Evolutionary conservation across 2,113 vertebrate species (phyloP).

Genomic region (Muntiacus muntjak): DNA sequence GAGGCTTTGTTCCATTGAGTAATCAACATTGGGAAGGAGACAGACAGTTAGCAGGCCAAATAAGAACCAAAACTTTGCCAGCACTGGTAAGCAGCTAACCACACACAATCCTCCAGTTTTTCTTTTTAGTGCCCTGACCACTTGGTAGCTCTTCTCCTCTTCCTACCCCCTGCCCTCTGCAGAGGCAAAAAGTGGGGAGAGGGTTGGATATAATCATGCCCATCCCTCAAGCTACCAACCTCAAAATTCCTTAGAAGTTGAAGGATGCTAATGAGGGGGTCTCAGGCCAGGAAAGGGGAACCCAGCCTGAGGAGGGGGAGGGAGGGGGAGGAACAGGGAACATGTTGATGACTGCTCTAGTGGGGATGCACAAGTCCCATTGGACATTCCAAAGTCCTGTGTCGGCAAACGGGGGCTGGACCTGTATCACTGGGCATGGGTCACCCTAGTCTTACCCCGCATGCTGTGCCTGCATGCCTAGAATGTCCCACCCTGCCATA

Average conservation of each 20-base stretch:
- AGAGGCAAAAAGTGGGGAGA: background rate
- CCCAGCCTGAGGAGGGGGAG: background rate
- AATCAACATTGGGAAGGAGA: background rate
- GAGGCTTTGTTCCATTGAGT: background rate
- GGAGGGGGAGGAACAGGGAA: background rate
- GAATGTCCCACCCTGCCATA: background rate
- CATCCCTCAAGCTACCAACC: background rate
- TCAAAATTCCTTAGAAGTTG: background rate
- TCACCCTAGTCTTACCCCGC: background rate
- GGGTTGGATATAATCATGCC: background rate
- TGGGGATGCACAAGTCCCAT: too few species aligned
- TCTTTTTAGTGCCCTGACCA: background rate
- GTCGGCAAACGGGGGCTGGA: background rate
- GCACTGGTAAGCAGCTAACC: background rate
- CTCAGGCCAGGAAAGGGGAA: background rate
- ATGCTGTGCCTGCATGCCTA: background rate
- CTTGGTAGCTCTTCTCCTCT: background rate
- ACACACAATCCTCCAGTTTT: background rate
- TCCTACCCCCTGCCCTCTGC: background rate
- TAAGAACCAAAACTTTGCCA: background rate
- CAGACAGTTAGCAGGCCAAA: background rate
- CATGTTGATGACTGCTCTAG: background rate
- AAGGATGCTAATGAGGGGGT: background rate
- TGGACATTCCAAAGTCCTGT: background rate
- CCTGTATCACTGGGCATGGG: background rate